These are phyloP conservation scores for Calyptommatus sinebrachiatus DNA, from an alignment of 2,113 vertebrate species.

Conservation along the genomic window DNA sequence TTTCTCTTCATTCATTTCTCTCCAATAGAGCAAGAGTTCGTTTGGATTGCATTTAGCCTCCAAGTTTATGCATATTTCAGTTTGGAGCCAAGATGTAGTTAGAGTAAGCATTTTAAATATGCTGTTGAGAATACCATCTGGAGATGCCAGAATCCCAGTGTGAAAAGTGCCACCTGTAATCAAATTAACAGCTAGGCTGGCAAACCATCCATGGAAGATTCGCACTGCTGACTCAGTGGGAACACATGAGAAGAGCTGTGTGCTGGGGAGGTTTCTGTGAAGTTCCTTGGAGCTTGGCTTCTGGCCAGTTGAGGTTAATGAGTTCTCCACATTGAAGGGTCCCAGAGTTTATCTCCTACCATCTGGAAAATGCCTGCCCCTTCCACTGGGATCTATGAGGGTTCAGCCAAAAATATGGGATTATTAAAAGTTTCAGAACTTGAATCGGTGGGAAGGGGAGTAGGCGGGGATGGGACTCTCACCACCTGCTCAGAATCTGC, in stretches of 20 bases:
- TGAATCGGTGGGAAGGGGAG: too few species aligned
- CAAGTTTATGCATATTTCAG: background rate
- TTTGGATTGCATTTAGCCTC: background rate
- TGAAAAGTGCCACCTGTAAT: constrained; percentile 29
- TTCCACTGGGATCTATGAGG: constrained; percentile 45
- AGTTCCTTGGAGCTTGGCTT: constrained; percentile 29
- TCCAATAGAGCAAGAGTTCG: background rate
- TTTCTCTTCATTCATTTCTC: background rate
- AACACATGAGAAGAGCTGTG: constrained; percentile 1
- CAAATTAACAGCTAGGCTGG: constrained; percentile 30
- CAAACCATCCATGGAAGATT: background rate
- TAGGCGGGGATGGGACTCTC: background rate
- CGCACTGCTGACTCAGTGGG: constrained; percentile 14
- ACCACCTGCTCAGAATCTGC: constrained; percentile 44
- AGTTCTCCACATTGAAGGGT: constrained; percentile 37
- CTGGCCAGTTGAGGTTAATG: constrained; percentile 51
- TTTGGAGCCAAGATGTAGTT: background rate
- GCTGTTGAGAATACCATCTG: background rate
- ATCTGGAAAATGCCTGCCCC: constrained; percentile 55
- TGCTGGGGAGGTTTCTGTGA: background rate
- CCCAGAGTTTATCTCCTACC: constrained; percentile 54
- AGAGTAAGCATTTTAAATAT: background rate
- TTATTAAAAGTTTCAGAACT: constrained; percentile 38
- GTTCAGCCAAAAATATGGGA: constrained; percentile 37
- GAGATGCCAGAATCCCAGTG: background rate